These are phyloP conservation scores for Dynastes tityus DNA, from an alignment of 2,888 invertebrate species.

Conservation along the genomic window DNA sequence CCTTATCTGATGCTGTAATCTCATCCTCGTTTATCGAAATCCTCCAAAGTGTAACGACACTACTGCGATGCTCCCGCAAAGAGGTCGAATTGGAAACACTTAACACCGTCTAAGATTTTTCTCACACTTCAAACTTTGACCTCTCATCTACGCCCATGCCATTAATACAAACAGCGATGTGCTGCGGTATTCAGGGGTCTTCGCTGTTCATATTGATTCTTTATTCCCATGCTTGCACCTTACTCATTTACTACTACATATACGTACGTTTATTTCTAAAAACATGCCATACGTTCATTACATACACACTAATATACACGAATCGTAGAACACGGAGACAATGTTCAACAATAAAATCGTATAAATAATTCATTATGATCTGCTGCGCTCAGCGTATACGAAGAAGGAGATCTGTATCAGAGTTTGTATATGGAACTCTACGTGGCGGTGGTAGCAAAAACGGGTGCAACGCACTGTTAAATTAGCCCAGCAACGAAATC, in stretches of 20 bases:
- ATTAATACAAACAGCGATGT: conserved; percentile 31
- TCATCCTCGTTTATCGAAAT: conserved; percentile 2
- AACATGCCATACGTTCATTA: conserved; percentile 31
- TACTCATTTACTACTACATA: conserved; percentile 18
- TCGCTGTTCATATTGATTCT: conserved; percentile 18
- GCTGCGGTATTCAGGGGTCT: conserved; percentile 24
- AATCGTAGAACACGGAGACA: conserved; percentile 35
- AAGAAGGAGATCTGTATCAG: conserved; percentile 38
- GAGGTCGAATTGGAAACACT: conserved; percentile 35
- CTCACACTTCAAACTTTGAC: conserved; percentile 45
- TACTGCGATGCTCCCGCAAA: not conserved
- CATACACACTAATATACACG: conserved; percentile 32
- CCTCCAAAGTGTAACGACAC: conserved; percentile 23
- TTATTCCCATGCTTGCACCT: conserved; percentile 42
- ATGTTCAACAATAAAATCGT: conserved; percentile 49
- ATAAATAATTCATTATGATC: conserved; percentile 53
- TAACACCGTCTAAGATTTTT: conserved; percentile 27
- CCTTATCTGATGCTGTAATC: conserved; percentile 2
- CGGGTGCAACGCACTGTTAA: conserved; percentile 55
- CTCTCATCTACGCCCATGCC: conserved; percentile 39
- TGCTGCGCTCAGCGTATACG: conserved; percentile 31
- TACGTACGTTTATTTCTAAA: not conserved
- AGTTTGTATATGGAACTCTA: conserved; percentile 14
- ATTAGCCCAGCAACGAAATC: conserved; percentile 48
- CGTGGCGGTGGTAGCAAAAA: conserved; percentile 42